Conservation (phyloP, 2,888 invertebrate species). For the Lysandra bellargus region DNA sequence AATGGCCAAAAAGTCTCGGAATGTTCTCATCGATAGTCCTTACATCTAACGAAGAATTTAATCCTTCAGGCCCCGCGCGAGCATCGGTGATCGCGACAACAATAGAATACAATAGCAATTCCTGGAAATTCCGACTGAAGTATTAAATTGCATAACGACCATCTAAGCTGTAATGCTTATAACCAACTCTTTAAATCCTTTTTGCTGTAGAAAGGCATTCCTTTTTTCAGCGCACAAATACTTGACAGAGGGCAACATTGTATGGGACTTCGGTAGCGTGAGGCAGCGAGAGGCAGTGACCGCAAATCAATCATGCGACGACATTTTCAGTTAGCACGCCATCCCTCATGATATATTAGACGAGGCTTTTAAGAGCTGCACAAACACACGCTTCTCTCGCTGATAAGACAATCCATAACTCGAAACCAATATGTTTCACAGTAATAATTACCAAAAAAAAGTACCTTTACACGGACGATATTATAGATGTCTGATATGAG, state of each 20-base stretch:
- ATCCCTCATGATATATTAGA: slow-evolving; percentile 26
- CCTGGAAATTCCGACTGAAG: too few species aligned
- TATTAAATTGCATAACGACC: too few species aligned
- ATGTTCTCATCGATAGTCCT: too few species aligned
- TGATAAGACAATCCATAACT: not conserved
- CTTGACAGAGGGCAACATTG: not conserved
- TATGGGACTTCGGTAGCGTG: not conserved
- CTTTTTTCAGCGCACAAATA: not conserved
- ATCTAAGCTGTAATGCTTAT: too few species aligned
- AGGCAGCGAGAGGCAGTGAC: not conserved
- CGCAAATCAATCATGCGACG: slow-evolving; percentile 23
- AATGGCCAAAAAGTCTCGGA: too few species aligned
- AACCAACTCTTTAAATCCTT: not conserved
- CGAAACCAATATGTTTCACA: not conserved
- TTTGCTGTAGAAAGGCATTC: not conserved
- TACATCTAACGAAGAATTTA: too few species aligned
- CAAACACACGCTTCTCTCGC: slow-evolving; percentile 5
- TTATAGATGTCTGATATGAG: not conserved
- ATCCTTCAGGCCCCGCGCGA: too few species aligned
- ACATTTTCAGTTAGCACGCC: slow-evolving; percentile 18
- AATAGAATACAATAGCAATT: too few species aligned
- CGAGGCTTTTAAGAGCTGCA: slow-evolving; percentile 12
- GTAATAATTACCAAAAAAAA: not conserved
- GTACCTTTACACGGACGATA: not conserved
- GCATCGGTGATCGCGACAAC: too few species aligned